Evolutionary conservation across 2,113 vertebrate genomes (phyloP).

Genomic region (Pseudorasbora parva): DNA sequence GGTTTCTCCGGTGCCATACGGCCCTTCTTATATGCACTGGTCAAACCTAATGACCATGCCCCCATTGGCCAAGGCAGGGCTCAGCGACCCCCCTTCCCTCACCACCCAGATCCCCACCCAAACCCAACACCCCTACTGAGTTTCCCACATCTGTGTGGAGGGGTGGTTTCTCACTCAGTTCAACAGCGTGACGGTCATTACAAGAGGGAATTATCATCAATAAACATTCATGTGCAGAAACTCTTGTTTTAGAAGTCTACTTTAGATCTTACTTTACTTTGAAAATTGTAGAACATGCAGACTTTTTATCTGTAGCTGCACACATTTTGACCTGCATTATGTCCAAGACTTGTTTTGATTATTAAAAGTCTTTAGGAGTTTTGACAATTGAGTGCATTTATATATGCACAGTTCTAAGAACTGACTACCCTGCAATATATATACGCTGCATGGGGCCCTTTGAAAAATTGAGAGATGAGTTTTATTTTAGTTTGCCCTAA

Average conservation of each 20-base stretch:
- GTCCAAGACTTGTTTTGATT: not conserved
- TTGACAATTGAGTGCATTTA: not conserved
- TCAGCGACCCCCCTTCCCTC: constrained; percentile 63
- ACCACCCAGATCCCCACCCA: constrained; percentile 56
- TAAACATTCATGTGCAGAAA: not conserved
- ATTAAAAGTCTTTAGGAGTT: not conserved
- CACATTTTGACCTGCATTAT: not conserved
- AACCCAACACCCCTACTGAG: constrained; percentile 72
- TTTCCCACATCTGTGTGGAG: constrained; percentile 80
- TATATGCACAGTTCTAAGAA: not conserved
- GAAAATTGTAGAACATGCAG: not conserved
- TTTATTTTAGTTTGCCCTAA: not conserved
- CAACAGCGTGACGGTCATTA: constrained; percentile 43
- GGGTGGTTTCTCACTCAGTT: constrained; percentile 76
- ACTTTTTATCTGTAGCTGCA: not conserved
- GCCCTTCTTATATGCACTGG: constrained; percentile 86
- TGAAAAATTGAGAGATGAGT: not conserved
- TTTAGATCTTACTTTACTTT: not conserved
- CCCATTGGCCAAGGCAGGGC: constrained; percentile 77
- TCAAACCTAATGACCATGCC: constrained; percentile 89
- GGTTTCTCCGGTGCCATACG: constrained; percentile 71
- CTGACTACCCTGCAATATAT: too few species aligned
- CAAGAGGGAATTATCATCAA: constrained; percentile 41
- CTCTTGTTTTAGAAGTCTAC: not conserved
- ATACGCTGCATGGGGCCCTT: not conserved